Conservation (phyloP, 2,797 vertebrate species). For the Hipposideros larvatus region DNA sequence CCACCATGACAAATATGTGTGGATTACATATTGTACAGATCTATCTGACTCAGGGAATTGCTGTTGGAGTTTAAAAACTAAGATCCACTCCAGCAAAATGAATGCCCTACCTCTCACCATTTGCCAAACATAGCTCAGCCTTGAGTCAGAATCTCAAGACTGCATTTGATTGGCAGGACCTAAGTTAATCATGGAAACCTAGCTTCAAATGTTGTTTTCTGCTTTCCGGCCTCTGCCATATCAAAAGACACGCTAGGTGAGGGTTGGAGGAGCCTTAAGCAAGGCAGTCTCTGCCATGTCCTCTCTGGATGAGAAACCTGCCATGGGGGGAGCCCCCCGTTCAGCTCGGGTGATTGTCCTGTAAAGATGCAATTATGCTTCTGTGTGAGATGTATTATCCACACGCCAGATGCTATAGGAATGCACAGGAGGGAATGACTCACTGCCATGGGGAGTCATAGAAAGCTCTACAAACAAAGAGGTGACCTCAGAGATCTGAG, state of each 20-base stretch:
- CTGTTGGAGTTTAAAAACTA: neutral
- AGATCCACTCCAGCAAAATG: neutral
- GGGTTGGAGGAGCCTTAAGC: neutral
- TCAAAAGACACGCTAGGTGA: neutral
- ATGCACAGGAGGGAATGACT: neutral
- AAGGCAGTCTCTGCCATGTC: neutral
- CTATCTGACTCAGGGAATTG: neutral
- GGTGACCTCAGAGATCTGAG: neutral
- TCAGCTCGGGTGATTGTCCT: neutral
- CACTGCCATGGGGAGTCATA: neutral
- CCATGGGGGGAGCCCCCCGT: neutral
- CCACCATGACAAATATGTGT: neutral
- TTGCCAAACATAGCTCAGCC: neutral
- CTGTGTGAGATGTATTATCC: neutral
- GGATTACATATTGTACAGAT: neutral
- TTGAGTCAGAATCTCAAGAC: neutral
- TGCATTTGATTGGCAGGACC: slow-evolving; percentile 11
- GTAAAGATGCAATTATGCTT: neutral
- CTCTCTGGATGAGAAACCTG: neutral
- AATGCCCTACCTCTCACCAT: neutral
- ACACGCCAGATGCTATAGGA: neutral
- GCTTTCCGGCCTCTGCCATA: neutral
- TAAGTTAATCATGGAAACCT: neutral
- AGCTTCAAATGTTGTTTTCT: neutral
- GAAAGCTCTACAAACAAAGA: neutral